Percentiles rank a stretch among this genome's conserved stretches.
Evolutionary conservation across 2,113 vertebrate genomes (phyloP).

Genomic region (Callocephalon fimbriatum): DNA sequence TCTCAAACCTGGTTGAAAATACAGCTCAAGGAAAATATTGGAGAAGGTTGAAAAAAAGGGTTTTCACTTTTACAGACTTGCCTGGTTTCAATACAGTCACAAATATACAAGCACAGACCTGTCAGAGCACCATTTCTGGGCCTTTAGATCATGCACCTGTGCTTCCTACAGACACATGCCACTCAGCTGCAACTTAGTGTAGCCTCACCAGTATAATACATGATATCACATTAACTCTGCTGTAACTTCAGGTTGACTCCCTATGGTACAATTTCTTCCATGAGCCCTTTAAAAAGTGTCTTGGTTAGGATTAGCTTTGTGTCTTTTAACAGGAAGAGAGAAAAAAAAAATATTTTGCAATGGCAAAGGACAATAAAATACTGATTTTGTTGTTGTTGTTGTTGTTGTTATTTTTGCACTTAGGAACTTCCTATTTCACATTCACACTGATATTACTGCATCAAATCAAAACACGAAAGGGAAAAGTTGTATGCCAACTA

Average conservation of each 20-base stretch:
- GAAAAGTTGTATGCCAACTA: not conserved
- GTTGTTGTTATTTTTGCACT: not conserved
- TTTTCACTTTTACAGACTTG: not conserved
- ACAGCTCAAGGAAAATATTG: not conserved
- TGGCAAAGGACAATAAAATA: not conserved
- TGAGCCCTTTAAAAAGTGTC: not conserved
- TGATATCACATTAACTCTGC: not conserved
- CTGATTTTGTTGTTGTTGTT: too few relatives aligned
- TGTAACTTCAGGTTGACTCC: not conserved
- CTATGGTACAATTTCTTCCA: not conserved
- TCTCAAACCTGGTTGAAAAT: not conserved
- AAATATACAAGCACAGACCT: rapidly evolving
- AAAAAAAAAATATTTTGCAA: not conserved
- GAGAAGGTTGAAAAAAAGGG: not conserved
- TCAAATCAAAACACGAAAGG: not conserved
- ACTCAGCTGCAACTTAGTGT: not conserved
- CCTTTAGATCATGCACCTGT: not conserved
- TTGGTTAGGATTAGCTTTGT: not conserved
- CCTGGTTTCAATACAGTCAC: not conserved
- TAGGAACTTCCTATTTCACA: not conserved
- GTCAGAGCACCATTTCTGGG: rapidly evolving
- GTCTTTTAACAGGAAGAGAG: not conserved
- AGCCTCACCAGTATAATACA: not conserved
- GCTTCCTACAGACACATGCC: not conserved
- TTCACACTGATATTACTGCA: not conserved